A percentile compares a stretch with the other conserved stretches of the same genome.
phyloP scores from a whole-genome alignment of 2,113 vertebrate species.

The Catharus fuscescens region DNA sequence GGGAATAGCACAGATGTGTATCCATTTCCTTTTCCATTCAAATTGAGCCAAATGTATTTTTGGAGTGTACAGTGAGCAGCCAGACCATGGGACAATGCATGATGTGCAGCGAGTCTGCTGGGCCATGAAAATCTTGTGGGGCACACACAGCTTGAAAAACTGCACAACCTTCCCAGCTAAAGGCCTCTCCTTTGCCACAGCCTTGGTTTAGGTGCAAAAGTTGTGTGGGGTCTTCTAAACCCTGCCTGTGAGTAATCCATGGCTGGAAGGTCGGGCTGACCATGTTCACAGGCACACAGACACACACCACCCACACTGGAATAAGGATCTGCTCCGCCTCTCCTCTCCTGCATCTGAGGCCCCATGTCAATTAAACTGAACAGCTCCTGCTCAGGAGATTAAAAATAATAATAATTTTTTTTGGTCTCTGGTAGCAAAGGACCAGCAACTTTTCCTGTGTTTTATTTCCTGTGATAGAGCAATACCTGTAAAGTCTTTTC shows the following conservation, averaged over 20 bases:
- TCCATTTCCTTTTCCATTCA: background rate
- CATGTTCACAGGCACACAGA: fast-evolving
- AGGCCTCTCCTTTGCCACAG: background rate
- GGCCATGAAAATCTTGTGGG: fast-evolving
- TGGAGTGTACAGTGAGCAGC: background rate
- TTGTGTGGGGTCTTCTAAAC: background rate
- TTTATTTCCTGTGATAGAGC: background rate
- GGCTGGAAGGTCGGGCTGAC: fast-evolving
- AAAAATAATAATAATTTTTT: background rate
- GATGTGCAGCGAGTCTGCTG: background rate
- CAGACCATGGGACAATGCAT: fast-evolving
- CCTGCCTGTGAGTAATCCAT: fast-evolving
- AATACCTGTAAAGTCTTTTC: background rate
- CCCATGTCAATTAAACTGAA: background rate
- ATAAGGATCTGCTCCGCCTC: background rate
- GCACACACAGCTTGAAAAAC: background rate
- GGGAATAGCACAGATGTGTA: background rate
- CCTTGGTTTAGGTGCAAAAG: background rate
- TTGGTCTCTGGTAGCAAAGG: background rate
- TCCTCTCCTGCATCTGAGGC: background rate
- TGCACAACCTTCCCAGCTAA: background rate
- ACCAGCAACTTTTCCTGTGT: fast-evolving
- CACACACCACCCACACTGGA: background rate
- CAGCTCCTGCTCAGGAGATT: background rate
- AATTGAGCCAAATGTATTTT: background rate